phyloP scores from a whole-genome alignment of 2,888 invertebrate species.

The Tetragnatha montana region DNA sequence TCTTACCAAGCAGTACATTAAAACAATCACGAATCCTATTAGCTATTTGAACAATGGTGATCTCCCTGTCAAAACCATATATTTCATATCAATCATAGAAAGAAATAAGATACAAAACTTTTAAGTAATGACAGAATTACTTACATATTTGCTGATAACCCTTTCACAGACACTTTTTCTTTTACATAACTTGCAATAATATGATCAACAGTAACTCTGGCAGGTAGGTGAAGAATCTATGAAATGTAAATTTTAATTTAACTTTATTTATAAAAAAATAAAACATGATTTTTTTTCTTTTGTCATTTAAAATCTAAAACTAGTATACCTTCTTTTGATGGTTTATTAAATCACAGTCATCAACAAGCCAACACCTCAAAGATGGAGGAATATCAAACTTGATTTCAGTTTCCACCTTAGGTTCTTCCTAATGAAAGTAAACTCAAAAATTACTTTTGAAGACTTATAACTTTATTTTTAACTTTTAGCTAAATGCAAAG shows the following conservation, averaged over 20 bases:
- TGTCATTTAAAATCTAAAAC: neutral
- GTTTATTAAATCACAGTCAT: constrained; percentile 94
- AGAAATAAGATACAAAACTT: neutral
- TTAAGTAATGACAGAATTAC: constrained; percentile 68
- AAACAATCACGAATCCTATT: constrained; percentile 92
- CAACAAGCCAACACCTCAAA: constrained; percentile 92
- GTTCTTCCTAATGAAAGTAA: constrained; percentile 82
- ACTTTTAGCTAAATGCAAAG: too few species aligned
- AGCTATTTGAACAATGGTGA: constrained; percentile 75
- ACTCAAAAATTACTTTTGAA: neutral
- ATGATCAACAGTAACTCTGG: constrained; percentile 88
- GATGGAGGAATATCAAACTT: constrained; percentile 95
- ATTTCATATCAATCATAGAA: neutral
- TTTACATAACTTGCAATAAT: constrained; percentile 91
- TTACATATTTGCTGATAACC: constrained; percentile 85
- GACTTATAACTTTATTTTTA: too few species aligned
- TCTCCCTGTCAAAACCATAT: constrained; percentile 72
- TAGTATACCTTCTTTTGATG: constrained; percentile 84
- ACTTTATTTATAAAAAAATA: neutral
- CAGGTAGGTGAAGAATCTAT: constrained; percentile 85
- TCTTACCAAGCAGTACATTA: constrained; percentile 92
- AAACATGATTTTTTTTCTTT: neutral
- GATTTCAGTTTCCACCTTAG: constrained; percentile 89
- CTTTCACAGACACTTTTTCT: constrained; percentile 86
- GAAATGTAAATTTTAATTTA: neutral